Conservation (phyloP, 1,140 invertebrate genomes). For the Lasioglossum baleicum region DNA sequence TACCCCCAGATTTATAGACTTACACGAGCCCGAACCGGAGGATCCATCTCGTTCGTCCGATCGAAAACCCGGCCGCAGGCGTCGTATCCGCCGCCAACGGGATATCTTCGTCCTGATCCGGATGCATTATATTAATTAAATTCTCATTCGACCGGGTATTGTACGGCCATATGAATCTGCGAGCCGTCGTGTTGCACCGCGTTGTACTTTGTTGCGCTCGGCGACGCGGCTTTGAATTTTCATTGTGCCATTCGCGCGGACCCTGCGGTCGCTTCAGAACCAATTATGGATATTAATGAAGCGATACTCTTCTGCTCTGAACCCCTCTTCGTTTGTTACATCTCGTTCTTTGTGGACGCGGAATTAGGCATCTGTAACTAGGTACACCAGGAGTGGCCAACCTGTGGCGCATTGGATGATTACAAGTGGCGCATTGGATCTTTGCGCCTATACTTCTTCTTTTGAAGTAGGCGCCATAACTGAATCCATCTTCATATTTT, state of each 20-base stretch:
- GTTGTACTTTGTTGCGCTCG: no score
- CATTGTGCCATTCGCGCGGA: background rate
- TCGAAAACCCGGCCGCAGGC: background rate
- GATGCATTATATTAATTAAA: background rate
- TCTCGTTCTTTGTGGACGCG: background rate
- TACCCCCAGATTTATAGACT: constrained; percentile 1
- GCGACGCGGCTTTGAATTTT: background rate
- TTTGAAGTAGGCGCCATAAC: no score
- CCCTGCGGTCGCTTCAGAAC: background rate
- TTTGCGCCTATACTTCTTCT: no score
- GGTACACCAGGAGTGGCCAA: no score
- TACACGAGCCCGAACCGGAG: background rate
- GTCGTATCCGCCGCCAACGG: background rate
- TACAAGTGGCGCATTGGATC: no score
- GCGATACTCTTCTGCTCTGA: background rate
- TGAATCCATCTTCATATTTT: no score
- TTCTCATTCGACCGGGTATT: background rate
- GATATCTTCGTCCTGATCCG: background rate
- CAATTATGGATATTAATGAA: background rate
- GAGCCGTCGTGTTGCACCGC: no score
- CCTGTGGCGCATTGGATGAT: no score
- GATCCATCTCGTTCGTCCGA: background rate
- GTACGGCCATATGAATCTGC: background rate
- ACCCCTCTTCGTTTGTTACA: background rate
- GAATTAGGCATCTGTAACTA: background rate